Percentiles rank a stretch among this genome's conserved stretches.
These are phyloP conservation scores for Donacobius atricapilla DNA, from an alignment of 2,113 vertebrate genomes.

Conservation along the genomic window DNA sequence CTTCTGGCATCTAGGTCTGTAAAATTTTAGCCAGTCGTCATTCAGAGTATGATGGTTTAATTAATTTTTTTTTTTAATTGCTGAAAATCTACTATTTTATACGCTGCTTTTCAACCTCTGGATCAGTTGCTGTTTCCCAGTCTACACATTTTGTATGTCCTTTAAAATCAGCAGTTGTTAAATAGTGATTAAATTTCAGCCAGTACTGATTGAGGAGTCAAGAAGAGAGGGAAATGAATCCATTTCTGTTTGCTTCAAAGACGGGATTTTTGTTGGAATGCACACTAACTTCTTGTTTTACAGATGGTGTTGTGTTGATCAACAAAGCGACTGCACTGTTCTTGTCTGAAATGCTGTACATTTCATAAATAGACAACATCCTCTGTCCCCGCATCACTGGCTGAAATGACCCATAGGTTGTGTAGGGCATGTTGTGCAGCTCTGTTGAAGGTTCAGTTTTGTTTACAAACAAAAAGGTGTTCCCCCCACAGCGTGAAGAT, in stretches of 20 bases:
- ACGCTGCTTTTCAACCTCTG: slow-evolving; percentile 68
- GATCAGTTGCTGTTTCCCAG: slow-evolving; percentile 64
- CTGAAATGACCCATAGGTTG: rapidly evolving
- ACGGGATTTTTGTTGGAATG: not conserved
- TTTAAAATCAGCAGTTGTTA: slow-evolving; percentile 40
- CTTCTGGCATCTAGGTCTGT: slow-evolving; percentile 57
- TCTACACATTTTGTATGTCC: slow-evolving; percentile 8
- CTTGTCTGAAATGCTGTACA: slow-evolving; percentile 15
- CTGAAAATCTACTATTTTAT: slow-evolving; percentile 57
- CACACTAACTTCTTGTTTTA: not conserved
- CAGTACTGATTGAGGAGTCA: not conserved
- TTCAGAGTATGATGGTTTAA: slow-evolving; percentile 39
- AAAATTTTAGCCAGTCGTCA: slow-evolving; percentile 59
- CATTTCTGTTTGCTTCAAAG: not conserved
- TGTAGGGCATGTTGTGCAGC: rapidly evolving
- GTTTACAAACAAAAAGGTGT: not conserved
- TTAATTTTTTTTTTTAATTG: slow-evolving; percentile 3
- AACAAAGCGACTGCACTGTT: not conserved
- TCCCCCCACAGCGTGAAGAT: not conserved
- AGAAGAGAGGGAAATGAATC: not conserved
- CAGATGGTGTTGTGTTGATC: not conserved
- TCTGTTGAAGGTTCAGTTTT: not conserved
- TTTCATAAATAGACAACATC: not conserved
- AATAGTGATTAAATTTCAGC: slow-evolving; percentile 18
- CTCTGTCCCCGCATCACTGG: not conserved